Conservation (phyloP, 2,113 vertebrate genomes). For the Mus pahari region DNA sequence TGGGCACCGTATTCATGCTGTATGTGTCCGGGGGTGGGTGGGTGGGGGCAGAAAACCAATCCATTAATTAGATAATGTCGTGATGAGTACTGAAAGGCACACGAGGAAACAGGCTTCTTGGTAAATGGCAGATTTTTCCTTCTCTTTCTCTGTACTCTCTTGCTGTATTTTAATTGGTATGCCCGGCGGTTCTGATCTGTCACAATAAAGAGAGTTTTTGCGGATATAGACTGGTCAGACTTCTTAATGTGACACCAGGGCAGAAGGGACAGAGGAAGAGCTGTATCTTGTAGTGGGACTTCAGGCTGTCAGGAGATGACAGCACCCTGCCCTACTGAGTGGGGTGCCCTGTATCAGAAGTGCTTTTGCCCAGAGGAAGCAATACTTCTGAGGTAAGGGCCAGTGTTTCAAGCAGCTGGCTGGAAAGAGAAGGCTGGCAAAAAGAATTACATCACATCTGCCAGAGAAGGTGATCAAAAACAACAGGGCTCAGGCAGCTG, state of each 20-base stretch:
- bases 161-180: constrained; percentile 32
- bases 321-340: background rate
- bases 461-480: constrained; percentile 56
- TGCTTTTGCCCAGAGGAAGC: background rate
- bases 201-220: constrained; percentile 57
- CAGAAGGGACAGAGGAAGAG: background rate
- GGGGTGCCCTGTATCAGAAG: background rate
- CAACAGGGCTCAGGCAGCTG: constrained; percentile 40
- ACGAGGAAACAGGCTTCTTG: too few relatives aligned
- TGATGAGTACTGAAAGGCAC: background rate
- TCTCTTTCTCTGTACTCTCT: background rate
- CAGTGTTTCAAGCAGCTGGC: background rate
- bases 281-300: background rate
- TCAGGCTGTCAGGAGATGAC: background rate
- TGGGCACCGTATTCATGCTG: background rate
- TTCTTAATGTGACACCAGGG: constrained; percentile 25
- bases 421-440: background rate
- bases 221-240: background rate
- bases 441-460: constrained; percentile 63
- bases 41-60: background rate
- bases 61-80: background rate
- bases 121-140: background rate
- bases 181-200: constrained; percentile 23
- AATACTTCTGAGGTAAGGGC: constrained; percentile 13
- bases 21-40: too few relatives aligned